phyloP scores from a whole-genome alignment of 2,888 invertebrate genomes.

The Chloromyia formosa region DNA sequence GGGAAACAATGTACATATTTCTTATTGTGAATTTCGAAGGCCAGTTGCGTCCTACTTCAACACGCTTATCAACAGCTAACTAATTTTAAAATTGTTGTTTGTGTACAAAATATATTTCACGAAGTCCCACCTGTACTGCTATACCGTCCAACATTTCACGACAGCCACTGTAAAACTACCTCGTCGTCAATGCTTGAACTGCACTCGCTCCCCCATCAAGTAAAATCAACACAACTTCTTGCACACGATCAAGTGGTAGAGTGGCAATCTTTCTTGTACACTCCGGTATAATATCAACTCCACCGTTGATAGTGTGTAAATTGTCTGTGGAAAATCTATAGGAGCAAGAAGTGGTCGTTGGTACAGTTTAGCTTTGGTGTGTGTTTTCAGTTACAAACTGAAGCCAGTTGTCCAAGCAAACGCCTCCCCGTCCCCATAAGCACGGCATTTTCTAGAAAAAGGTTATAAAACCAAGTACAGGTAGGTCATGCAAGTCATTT shows the following conservation, averaged over 20 bases:
- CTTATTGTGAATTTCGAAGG: too few relatives aligned
- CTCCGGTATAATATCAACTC: conserved; percentile 17
- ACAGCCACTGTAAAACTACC: conserved; percentile 19
- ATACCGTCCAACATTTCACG: neutral
- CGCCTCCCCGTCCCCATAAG: conserved; percentile 41
- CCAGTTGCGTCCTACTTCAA: too few relatives aligned
- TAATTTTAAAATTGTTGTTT: too few relatives aligned
- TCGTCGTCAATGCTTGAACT: neutral
- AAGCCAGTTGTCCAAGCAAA: neutral
- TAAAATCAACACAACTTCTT: conserved; percentile 34
- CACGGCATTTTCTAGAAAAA: conserved; percentile 48
- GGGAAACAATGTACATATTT: too few relatives aligned
- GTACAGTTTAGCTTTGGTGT: neutral
- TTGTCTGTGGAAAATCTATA: conserved; percentile 27
- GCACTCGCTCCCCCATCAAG: conserved; percentile 29
- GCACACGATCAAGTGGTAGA: conserved; percentile 29
- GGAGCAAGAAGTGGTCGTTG: conserved; percentile 30
- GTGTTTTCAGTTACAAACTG: neutral
- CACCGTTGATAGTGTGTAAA: conserved; percentile 25
- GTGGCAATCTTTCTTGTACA: conserved; percentile 15
- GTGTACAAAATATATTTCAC: too few relatives aligned
- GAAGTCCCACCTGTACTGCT: too few relatives aligned
- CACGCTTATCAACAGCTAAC: too few relatives aligned
- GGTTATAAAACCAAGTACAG: conserved; percentile 53
- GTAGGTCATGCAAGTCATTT: conserved; percentile 53